Base-by-base conservation (phyloP, 1,140 invertebrate species). In the Hermetia illucens region DNA sequence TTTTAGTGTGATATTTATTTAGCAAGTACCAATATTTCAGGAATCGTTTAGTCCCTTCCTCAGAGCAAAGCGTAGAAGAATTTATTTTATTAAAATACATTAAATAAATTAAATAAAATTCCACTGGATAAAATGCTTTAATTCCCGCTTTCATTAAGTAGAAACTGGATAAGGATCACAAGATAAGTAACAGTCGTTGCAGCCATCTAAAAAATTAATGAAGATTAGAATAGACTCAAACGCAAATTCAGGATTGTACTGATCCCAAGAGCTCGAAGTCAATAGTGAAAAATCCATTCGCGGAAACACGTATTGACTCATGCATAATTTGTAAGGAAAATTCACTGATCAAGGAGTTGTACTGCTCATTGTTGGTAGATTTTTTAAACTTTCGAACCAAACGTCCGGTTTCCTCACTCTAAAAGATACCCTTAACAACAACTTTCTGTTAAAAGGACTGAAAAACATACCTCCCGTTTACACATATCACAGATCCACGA, bases 111-210 rank as follows among this genome's bases (percentile, higher is more conserved):
- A n/a, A n/a, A n/a, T n/a, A n/a, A n/a, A n/a, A n/a, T n/a, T n/a
- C n/a, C n/a, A n/a, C n/a, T n/a, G n/a, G n/a, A n/a, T n/a, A n/a
- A n/a, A n/a, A n/a, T n/a, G n/a, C n/a, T n/a, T n/a, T n/a, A n/a
- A n/a, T n/a, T n/a, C n/a, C 36, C 42, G 15, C 46, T 50, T 31
- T 58, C 55, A 9, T 49, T 47, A 19, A 58, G 51, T 53, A 58
- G 58, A 25, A 58, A 58, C 21, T 58, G 55, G 22, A 58, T 51
- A n/a, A 58, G 44, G 3, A 58, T 58, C 22, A 58, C 55, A 18
- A 58, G 38, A 19, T 58, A 58, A 5, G 55, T 58, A 8, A 58
- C 50, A 33, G 55, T 49, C 16, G 55, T 51, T 17, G 52, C 55
- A 40, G 48, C 49, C 55, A 58, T 58, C 55, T 58, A 15, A 13